These are phyloP conservation scores for Caenorhabditis sp. DNA, from an alignment of 2,888 invertebrate genomes.

Conservation along the genomic window DNA sequence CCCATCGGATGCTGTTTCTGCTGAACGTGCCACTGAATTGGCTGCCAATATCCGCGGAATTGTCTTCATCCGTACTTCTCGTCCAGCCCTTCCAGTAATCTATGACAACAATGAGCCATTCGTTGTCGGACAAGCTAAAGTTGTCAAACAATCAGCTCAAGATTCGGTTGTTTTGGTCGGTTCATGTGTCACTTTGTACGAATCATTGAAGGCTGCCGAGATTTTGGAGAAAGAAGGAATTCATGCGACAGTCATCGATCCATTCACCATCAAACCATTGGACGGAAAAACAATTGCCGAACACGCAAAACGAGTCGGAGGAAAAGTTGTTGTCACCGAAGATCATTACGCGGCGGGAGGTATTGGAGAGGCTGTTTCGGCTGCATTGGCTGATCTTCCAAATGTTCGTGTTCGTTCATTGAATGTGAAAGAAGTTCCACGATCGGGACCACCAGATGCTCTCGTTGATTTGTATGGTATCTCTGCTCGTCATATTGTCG, in stretches of 20 bases:
- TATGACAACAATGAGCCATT: slow-evolving; percentile 86
- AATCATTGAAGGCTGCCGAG: slow-evolving; percentile 81
- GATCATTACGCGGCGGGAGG: slow-evolving; percentile 96
- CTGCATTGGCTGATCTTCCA: slow-evolving; percentile 50
- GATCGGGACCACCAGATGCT: slow-evolving; percentile 88
- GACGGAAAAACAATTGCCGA: slow-evolving; percentile 81
- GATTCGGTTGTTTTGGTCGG: slow-evolving; percentile 89
- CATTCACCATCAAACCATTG: slow-evolving; percentile 83
- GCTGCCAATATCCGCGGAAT: slow-evolving; percentile 78
- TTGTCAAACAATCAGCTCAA: slow-evolving; percentile 80
- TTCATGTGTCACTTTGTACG: slow-evolving; percentile 90
- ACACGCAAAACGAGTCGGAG: slow-evolving; percentile 75
- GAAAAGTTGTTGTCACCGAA: slow-evolving; percentile 86
- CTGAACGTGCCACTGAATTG: slow-evolving; percentile 91
- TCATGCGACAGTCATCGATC: slow-evolving; percentile 86
- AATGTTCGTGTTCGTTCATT: slow-evolving; percentile 54
- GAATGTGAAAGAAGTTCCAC: slow-evolving; percentile 75
- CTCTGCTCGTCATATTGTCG: slow-evolving; percentile 81
- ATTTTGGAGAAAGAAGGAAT: slow-evolving; percentile 73
- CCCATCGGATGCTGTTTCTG: slow-evolving; percentile 85
- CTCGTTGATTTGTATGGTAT: slow-evolving; percentile 89
- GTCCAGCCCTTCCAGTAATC: slow-evolving; percentile 86
- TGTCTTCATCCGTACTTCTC: slow-evolving; percentile 92
- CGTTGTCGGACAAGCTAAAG: slow-evolving; percentile 77
- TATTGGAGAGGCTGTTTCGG: slow-evolving; percentile 85